Base-by-base conservation (phyloP, 2,113 vertebrate species). In the Istiophorus platypterus region DNA sequence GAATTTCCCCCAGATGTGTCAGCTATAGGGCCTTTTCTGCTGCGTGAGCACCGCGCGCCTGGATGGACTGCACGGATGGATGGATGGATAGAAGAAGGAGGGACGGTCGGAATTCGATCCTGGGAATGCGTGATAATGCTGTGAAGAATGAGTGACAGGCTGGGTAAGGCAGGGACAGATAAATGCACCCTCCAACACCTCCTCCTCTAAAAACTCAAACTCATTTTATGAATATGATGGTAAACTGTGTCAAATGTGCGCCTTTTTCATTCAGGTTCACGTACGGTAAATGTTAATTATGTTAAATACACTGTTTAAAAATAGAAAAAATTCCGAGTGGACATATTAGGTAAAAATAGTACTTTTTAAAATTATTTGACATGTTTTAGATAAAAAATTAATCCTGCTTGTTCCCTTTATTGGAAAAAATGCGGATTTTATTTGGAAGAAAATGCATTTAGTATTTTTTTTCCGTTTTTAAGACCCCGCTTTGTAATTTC, bases 91-190 rank as follows among this genome's bases (percentile, higher is more conserved):
- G 54, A 72, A 20, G 41, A 39, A 10, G 70, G 76, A 47, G 31
- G 37, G 37, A 41, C 20, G 27, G 24, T 17, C 37, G 58, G 71
- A 64, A 54, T 57, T 81, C 27, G 68, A 58, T 67, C 17, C 41
- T 61, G 71, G 15, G 59, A 72, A 51, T 62, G 66, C 54, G 45
- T 81, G 82, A 88, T 89, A 81, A 77, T 84, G 67, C 76, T 70
- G 42, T 58, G 76, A 37, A 52, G 31, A 74, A 79, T 80, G 68
- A 83, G 17, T 78, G 85, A 61, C 82, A 45, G 45, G 52, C 39
- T 51, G 54, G 67, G 22, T 5, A 24, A 56, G 27, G 27, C 45
- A 56, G 56, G n/a, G 12, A 13, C 26, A 51, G 17, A 22, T 39
- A 49, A 26, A 31, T 9, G 5, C 24, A 24, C 10, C 37, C n/a